Conservation (phyloP, 2,888 invertebrate species). For the Antitype chi region DNA sequence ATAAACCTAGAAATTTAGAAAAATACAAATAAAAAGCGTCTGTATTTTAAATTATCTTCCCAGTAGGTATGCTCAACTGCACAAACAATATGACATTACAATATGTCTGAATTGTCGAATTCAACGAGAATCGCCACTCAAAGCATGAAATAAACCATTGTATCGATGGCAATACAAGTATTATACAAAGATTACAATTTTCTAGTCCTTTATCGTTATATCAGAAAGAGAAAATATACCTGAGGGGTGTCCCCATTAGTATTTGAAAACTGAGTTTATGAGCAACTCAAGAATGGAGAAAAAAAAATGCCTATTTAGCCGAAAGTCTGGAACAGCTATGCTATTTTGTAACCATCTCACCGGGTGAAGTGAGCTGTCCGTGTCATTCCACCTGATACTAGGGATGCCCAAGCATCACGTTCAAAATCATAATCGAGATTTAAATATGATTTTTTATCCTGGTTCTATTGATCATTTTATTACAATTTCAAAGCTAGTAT, state of each 20-base stretch:
- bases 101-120: conserved; percentile 11
- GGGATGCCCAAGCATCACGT: too few relatives aligned
- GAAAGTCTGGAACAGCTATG: neutral
- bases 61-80: neutral
- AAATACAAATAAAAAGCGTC: neutral
- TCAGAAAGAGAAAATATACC: neutral
- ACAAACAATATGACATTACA: conserved; percentile 8
- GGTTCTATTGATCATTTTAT: too few relatives aligned
- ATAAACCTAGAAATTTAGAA: neutral
- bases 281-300: neutral
- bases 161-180: conserved; percentile 11
- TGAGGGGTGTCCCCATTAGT: neutral
- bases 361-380: too few relatives aligned
- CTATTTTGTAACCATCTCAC: too few relatives aligned
- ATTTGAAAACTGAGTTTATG: neutral
- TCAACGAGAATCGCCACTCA: conserved; percentile 23
- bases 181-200: conserved; percentile 23
- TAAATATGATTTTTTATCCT: too few relatives aligned
- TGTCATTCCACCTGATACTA: too few relatives aligned
- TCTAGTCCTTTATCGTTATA: neutral
- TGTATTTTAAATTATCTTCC: neutral
- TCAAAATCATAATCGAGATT: too few relatives aligned
- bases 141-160: conserved; percentile 48
- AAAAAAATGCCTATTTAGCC: neutral
- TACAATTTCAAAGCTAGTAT: too few relatives aligned